Percentiles rank a stretch among this genome's conserved stretches.
These are phyloP conservation scores for Armadillidium nasatum DNA, from an alignment of 1,140 invertebrate species.

Conservation along the genomic window DNA sequence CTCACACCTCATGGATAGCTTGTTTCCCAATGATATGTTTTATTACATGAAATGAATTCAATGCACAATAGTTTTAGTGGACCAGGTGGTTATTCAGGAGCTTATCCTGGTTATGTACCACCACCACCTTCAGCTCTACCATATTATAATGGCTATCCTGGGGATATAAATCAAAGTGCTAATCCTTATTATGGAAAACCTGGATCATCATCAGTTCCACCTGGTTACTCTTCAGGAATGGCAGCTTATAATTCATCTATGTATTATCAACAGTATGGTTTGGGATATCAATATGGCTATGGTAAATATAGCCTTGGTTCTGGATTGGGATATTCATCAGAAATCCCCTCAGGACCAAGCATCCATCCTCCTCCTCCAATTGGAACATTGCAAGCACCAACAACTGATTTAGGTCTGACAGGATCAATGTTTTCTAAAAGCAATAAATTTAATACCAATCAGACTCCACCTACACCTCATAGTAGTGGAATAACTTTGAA, in stretches of 20 bases:
- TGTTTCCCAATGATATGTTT: constrained; percentile 8
- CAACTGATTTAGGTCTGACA: constrained; percentile 41
- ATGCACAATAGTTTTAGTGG: constrained; percentile 46
- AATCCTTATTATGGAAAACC: constrained; percentile 44
- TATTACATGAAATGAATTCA: constrained; percentile 43
- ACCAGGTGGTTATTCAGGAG: constrained; percentile 42
- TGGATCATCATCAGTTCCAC: constrained; percentile 35
- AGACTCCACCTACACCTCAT: constrained; percentile 32
- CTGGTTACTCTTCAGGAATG: constrained; percentile 44
- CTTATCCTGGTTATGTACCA: constrained; percentile 44
- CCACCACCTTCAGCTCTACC: constrained; percentile 43
- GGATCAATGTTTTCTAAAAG: constrained; percentile 44
- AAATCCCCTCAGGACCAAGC: constrained; percentile 38
- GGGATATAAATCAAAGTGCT: constrained; percentile 42
- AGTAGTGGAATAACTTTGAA: constrained; percentile 26
- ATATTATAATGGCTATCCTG: constrained; percentile 45
- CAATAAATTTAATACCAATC: constrained; percentile 30
- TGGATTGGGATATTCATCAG: constrained; percentile 39
- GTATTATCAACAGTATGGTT: constrained; percentile 45
- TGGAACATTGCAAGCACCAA: constrained; percentile 41
- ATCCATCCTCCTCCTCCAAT: constrained; percentile 39
- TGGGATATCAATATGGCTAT: constrained; percentile 44
- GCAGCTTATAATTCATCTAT: constrained; percentile 43
- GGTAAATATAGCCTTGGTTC: constrained; percentile 42
- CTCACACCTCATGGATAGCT: neutral